These are phyloP conservation scores for Trichopoda pennipes DNA, from an alignment of 2,888 invertebrate genomes.

Conservation along the genomic window DNA sequence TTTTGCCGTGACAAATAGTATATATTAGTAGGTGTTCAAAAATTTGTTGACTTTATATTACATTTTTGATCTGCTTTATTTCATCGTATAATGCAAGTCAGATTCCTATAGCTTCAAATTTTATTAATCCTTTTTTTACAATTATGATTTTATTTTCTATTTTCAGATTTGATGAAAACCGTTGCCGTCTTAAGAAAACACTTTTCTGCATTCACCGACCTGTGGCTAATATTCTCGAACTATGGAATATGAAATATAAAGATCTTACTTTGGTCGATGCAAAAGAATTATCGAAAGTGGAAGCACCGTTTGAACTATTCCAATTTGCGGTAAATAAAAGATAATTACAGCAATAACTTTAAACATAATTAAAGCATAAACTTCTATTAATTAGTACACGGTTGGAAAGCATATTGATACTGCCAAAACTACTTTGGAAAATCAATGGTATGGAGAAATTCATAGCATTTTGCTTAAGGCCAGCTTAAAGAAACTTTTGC, in stretches of 20 bases:
- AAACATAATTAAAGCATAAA: slow-evolving; percentile 15
- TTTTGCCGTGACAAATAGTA: no score
- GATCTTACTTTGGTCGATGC: slow-evolving; percentile 75
- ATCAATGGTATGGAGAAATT: slow-evolving; percentile 81
- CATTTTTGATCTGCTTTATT: no score
- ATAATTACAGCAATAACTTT: neutral
- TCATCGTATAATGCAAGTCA: no score
- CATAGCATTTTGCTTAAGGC: slow-evolving; percentile 82
- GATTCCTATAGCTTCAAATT: no score
- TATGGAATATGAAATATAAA: slow-evolving; percentile 91
- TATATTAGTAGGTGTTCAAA: no score
- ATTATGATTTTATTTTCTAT: neutral
- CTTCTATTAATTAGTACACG: slow-evolving; percentile 70
- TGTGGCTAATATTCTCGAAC: slow-evolving; percentile 88
- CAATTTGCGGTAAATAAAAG: slow-evolving; percentile 76
- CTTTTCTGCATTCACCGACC: slow-evolving; percentile 91
- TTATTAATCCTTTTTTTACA: no score
- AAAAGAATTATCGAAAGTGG: slow-evolving; percentile 77
- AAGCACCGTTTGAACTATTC: slow-evolving; percentile 78
- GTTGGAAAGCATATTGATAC: slow-evolving; percentile 84
- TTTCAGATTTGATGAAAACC: slow-evolving; percentile 81
- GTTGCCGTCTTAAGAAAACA: slow-evolving; percentile 83
- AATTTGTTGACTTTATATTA: no score
- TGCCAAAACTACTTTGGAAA: slow-evolving; percentile 85
- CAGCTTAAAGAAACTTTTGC: slow-evolving; percentile 85